A percentile compares a stretch with the other conserved stretches of the same genome.
Evolutionary conservation across 2,888 invertebrate species (phyloP).

Genomic region (Rosalia funebris): DNA sequence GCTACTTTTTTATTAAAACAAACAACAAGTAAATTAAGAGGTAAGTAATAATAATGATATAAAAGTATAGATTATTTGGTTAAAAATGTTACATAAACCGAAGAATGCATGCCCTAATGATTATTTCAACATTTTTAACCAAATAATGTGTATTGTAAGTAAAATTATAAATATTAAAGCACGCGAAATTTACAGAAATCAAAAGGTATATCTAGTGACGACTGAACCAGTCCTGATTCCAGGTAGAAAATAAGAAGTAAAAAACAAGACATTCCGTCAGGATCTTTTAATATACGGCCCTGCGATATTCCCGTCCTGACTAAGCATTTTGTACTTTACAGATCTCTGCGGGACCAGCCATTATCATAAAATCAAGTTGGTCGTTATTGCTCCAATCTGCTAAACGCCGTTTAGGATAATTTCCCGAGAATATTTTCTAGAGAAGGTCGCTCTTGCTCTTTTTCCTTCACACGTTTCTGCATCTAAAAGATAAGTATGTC

Average conservation of each 20-base stretch:
- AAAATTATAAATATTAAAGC: too few relatives aligned
- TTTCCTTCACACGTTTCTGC: neutral
- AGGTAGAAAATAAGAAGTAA: neutral
- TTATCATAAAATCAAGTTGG: slow-evolving; percentile 56
- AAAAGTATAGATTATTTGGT: too few relatives aligned
- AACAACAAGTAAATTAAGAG: too few relatives aligned
- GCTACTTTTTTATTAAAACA: too few relatives aligned
- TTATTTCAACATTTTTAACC: too few relatives aligned
- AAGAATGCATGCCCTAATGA: too few relatives aligned
- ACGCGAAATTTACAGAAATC: too few relatives aligned
- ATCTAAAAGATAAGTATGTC: too few relatives aligned
- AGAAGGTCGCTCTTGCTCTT: neutral
- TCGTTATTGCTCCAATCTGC: slow-evolving; percentile 43
- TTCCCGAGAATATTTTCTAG: slow-evolving; percentile 11
- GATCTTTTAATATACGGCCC: slow-evolving; percentile 28
- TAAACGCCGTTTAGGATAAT: slow-evolving; percentile 39
- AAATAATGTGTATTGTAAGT: too few relatives aligned
- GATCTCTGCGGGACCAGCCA: slow-evolving; percentile 52
- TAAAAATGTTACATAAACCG: too few relatives aligned
- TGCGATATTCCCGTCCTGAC: slow-evolving; percentile 46
- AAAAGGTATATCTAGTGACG: neutral
- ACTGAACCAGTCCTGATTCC: neutral
- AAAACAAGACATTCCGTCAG: neutral
- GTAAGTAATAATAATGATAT: too few relatives aligned
- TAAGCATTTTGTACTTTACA: slow-evolving; percentile 54